Evolutionary conservation across 2,888 invertebrate genomes (phyloP), one percentile per base, ranked within the genome.

Genomic region (Micropterix aruncella): DNA sequence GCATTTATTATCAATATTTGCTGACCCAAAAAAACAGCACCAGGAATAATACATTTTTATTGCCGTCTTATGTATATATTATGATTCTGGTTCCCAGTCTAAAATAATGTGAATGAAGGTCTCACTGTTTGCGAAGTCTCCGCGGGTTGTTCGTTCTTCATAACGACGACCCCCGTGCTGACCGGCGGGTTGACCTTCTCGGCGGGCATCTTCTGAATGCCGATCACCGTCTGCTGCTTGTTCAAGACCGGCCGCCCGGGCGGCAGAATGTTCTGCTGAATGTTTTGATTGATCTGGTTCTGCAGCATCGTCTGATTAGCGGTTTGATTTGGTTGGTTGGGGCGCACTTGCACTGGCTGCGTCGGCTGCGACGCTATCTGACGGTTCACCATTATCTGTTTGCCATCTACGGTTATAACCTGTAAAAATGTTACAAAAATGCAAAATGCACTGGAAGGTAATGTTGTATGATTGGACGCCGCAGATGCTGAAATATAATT

Each of bases 141-240:
- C 46, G 41, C 41, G 48, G 42, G 37, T 19, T 54, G 51, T 16
- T 57, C 57, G 9, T 52, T 51, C 18, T 55, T 55, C 43, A 55
- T 55, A 36, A 56, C 56, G 15, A 52, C 51, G 42, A n/a, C 16
- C 12, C 16, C 16, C n/a, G n/a, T n/a, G 18, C 12, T 5, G 14
- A 18, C 27, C 7, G 5, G 5, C 27, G 5, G 27, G 2, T 47
- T 50, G 36, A 50, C 44, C 39, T 49, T 51, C 38, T 37, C 42
- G 14, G 42, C 42, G 2, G 40, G 37, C 38, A 47, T 40, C 40
- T 49, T 46, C 7, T 45, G 68, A 48, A 48, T 64, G 67, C 58
- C 42, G n/a, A 67, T 57, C 47, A 69, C 62, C 2, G 68, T 62
- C 52, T 65, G 65, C 51, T 70, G 70, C 49, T 65, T 69, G 48